Conservation (phyloP, 2,888 invertebrate genomes). For the Drosophila leonis region DNA sequence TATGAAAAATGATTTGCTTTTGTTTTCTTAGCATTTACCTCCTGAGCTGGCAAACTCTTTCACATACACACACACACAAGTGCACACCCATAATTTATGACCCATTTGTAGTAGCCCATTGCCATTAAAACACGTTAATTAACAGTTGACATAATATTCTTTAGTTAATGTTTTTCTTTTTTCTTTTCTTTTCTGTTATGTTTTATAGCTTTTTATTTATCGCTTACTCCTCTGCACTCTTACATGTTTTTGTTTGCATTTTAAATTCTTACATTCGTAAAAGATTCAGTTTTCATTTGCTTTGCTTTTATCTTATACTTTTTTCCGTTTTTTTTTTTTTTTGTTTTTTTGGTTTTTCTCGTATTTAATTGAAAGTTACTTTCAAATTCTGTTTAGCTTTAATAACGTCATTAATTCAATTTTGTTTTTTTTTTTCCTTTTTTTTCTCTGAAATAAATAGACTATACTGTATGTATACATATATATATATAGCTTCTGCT, state of each 20-base stretch:
- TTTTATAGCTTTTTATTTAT: conserved; percentile 40
- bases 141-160: conserved; percentile 80
- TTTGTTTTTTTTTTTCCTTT: conserved; percentile 25
- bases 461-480: conserved; percentile 61
- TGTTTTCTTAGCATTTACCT: conserved; percentile 58
- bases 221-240: conserved; percentile 37
- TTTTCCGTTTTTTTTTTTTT: background rate
- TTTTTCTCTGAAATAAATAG: conserved; percentile 56
- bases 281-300: conserved; percentile 50
- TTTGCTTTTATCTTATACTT: conserved; percentile 3
- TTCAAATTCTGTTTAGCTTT: conserved; percentile 75
- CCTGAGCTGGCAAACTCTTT: conserved; percentile 43
- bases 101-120: conserved; percentile 32
- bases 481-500: conserved; percentile 47
- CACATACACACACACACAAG: conserved; percentile 12
- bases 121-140: conserved; percentile 77
- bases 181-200: conserved; percentile 42
- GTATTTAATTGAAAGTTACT: conserved; percentile 81
- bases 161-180: conserved; percentile 69
- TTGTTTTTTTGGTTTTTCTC: conserved; percentile 28
- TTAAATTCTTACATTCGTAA: conserved; percentile 75
- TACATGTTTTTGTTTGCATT: conserved; percentile 53
- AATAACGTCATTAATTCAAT: conserved; percentile 73
- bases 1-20: conserved; percentile 73
- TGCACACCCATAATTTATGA: conserved; percentile 51